A percentile compares a stretch with the other conserved stretches of the same genome.
phyloP scores from a whole-genome alignment of 2,797 vertebrate species.

The Euthynnus affinis region DNA sequence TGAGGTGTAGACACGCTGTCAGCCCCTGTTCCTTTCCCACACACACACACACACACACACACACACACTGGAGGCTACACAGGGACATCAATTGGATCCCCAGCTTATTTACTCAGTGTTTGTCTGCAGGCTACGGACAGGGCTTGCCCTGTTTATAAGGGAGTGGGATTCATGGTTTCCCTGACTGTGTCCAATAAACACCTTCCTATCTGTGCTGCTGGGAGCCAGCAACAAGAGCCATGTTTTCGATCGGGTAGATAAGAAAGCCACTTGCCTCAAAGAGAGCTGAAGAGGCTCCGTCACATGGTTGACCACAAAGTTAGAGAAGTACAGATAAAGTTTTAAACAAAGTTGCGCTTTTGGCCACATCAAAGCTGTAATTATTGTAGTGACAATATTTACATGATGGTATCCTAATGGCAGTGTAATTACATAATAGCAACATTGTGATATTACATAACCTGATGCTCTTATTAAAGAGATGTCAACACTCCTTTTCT shows the following conservation, averaged over 20 bases:
- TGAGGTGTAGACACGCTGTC: constrained; percentile 26
- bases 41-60: constrained; percentile 17
- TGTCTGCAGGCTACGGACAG: constrained; percentile 65
- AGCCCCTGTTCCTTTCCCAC: constrained; percentile 16
- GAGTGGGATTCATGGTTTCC: constrained; percentile 56
- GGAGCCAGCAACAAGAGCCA: constrained; percentile 58
- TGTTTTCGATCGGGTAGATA: constrained; percentile 76
- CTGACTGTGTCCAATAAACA: constrained; percentile 73
- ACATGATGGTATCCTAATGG: constrained; percentile 31
- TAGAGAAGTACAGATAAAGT: background rate
- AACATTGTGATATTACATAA: constrained; percentile 51
- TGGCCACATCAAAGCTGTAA: constrained; percentile 10
- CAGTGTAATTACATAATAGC: constrained; percentile 37
- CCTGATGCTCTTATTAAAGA: constrained; percentile 39
- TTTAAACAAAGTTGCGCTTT: constrained; percentile 23
- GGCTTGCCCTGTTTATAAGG: constrained; percentile 58
- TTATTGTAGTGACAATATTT: constrained; percentile 47
- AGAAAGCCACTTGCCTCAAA: constrained; percentile 55
- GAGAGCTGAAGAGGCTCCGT: constrained; percentile 50
- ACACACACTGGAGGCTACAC: constrained; percentile 25
- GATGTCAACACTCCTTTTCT: constrained; percentile 10
- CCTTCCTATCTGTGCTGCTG: constrained; percentile 67
- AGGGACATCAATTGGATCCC: constrained; percentile 61
- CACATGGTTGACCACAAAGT: constrained; percentile 39
- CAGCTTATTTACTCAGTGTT: constrained; percentile 70